These are phyloP conservation scores for Falco punctatus DNA, from an alignment of 2,113 vertebrate species.

Conservation along the genomic window DNA sequence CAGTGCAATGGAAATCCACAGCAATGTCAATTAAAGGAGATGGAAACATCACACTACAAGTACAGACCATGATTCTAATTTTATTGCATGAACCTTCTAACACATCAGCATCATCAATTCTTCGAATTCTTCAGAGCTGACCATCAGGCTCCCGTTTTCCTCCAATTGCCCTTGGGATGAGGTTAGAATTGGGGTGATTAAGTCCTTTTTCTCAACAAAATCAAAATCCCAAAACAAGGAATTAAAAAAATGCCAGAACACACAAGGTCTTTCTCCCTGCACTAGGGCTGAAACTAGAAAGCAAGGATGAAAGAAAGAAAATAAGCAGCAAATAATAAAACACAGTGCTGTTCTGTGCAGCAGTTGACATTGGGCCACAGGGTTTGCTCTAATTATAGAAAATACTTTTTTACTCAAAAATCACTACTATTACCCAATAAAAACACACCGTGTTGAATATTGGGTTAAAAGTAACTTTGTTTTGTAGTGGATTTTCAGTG, in stretches of 20 bases:
- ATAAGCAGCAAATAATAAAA: not conserved
- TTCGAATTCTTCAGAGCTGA: not conserved
- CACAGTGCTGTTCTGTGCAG: not conserved
- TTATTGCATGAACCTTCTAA: not conserved
- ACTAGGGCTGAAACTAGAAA: not conserved
- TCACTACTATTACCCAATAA: not conserved
- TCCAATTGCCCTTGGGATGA: not conserved
- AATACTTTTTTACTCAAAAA: not conserved
- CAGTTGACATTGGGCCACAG: not conserved
- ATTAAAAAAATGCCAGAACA: not conserved
- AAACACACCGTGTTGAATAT: not conserved
- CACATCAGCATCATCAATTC: not conserved
- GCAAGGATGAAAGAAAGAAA: not conserved
- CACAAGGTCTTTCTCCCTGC: not conserved
- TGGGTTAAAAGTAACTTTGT: not conserved
- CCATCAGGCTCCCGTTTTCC: not conserved
- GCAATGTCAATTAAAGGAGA: not conserved
- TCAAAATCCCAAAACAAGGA: not conserved
- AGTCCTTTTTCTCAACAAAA: not conserved
- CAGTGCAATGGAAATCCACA: not conserved
- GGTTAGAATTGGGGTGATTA: not conserved
- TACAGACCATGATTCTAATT: not conserved
- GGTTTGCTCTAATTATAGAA: not conserved
- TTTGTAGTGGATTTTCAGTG: not conserved
- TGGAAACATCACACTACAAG: not conserved